These are phyloP conservation scores for Eospalax fontanierii DNA, from an alignment of 2,797 vertebrate genomes.

Conservation along the genomic window DNA sequence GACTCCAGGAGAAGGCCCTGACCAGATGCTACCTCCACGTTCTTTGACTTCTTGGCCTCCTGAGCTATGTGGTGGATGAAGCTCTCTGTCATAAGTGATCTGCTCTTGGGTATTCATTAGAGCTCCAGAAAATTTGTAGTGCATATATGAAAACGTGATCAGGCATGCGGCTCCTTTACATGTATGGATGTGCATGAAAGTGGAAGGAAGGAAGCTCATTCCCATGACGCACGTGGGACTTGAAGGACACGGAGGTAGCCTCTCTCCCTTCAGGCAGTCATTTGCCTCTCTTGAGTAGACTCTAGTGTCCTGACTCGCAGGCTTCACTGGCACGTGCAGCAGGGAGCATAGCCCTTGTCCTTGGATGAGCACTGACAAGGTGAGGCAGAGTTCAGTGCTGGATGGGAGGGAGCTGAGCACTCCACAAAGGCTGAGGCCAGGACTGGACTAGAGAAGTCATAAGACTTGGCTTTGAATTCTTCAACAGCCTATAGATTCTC, in stretches of 20 bases:
- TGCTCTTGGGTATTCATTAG: background rate
- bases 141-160: background rate
- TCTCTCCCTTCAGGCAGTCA: background rate
- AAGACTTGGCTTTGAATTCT: conserved; percentile 42
- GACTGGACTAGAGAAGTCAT: background rate
- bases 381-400: background rate
- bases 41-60: background rate
- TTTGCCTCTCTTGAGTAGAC: background rate
- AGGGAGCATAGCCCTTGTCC: background rate
- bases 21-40: background rate
- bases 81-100: background rate
- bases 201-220: background rate
- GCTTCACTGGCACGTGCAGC: background rate
- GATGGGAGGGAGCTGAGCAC: background rate
- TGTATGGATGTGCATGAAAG: background rate
- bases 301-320: background rate
- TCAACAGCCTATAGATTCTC: background rate
- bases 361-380: background rate
- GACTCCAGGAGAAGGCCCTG: background rate
- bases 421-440: background rate
- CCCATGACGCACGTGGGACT: background rate
- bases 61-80: background rate
- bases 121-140: background rate
- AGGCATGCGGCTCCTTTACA: background rate
- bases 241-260: background rate